Conservation (phyloP, 2,113 vertebrate species). For the Trinectes maculatus region DNA sequence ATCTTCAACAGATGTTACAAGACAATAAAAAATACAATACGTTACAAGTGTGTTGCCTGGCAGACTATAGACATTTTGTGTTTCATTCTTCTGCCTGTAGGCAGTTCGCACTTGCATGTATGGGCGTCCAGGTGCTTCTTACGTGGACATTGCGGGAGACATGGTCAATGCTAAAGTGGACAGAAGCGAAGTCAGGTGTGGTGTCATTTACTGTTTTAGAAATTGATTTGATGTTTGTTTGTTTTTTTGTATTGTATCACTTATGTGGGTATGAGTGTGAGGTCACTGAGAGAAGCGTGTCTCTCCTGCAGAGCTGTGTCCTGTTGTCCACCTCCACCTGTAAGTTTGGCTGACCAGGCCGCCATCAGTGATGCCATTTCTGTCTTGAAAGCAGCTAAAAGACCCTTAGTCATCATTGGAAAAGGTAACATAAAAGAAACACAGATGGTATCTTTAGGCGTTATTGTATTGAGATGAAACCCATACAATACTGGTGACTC, state of each 20-base stretch:
- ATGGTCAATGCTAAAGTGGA: conserved; percentile 88
- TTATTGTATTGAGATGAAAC: neutral
- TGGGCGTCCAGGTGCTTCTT: conserved; percentile 93
- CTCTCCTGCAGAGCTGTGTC: conserved; percentile 77
- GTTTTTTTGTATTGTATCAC: neutral
- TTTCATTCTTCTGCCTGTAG: conserved; percentile 69
- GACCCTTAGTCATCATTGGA: conserved; percentile 91
- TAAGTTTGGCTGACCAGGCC: conserved; percentile 81
- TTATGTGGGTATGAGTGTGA: neutral
- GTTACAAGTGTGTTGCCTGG: neutral
- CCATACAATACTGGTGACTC: neutral
- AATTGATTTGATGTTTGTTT: neutral
- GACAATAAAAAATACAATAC: no score
- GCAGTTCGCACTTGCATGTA: conserved; percentile 93
- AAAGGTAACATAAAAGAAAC: conserved; percentile 85
- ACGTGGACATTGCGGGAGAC: conserved; percentile 94
- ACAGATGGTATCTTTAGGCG: neutral
- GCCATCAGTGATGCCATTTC: conserved; percentile 80
- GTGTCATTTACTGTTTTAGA: conserved; percentile 3
- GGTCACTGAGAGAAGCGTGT: neutral
- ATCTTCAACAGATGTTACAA: neutral
- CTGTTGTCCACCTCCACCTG: conserved; percentile 87
- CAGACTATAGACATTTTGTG: neutral
- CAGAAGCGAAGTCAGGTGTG: conserved; percentile 84
- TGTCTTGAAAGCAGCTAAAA: conserved; percentile 81